Conservation (phyloP, 2,888 invertebrate genomes). For the Acrobasis suavella region DNA sequence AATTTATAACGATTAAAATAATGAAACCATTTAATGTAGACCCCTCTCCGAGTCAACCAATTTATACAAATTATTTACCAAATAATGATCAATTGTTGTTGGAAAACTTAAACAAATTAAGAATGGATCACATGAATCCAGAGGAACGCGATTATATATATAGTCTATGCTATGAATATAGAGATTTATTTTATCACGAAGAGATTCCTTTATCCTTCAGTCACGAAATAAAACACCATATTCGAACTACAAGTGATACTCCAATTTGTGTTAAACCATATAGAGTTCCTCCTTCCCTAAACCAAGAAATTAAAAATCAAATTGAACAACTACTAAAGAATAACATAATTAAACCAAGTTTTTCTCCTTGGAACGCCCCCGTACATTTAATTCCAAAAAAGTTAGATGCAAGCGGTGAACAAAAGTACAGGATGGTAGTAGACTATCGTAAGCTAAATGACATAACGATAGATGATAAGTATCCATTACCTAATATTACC, state of each 20-base stretch:
- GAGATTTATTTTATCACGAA: too few species aligned
- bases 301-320: conserved; percentile 33
- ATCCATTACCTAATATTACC: conserved; percentile 32
- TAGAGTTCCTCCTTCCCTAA: conserved; percentile 32
- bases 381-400: conserved; percentile 37
- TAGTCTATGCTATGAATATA: too few species aligned
- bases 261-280: conserved; percentile 35
- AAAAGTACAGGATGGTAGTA: conserved; percentile 37
- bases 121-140: too few species aligned
- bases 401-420: conserved; percentile 32
- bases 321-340: conserved; percentile 33
- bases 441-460: conserved; percentile 32
- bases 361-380: conserved; percentile 35
- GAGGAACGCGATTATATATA: too few species aligned
- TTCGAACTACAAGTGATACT: conserved; percentile 37
- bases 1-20: too few species aligned
- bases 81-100: too few species aligned
- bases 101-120: too few species aligned
- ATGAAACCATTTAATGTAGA: too few species aligned
- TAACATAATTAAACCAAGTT: conserved; percentile 32
- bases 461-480: conserved; percentile 23
- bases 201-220: conserved; percentile 36
- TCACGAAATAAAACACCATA: conserved; percentile 44
- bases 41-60: too few species aligned
- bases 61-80: too few species aligned